These are phyloP conservation scores for Rhodophaea formosa DNA, from an alignment of 2,888 invertebrate species.

Conservation along the genomic window DNA sequence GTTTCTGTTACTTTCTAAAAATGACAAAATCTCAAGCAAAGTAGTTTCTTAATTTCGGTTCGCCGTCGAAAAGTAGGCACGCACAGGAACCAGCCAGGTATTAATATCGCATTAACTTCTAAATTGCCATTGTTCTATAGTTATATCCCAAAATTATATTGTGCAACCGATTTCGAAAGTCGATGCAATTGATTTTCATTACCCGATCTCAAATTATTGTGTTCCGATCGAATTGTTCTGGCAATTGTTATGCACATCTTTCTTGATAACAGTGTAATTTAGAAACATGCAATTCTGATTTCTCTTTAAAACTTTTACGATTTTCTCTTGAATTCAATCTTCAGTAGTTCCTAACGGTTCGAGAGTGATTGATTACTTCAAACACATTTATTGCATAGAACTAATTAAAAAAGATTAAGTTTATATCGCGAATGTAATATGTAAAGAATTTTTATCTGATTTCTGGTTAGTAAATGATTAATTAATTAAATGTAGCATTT, in stretches of 20 bases:
- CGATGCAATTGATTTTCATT: conserved; percentile 13
- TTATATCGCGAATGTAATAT: too few relatives aligned
- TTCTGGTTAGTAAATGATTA: too few relatives aligned
- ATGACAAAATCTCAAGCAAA: too few relatives aligned
- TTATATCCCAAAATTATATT: conserved; percentile 3
- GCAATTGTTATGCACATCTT: conserved; percentile 11
- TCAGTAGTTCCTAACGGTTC: too few relatives aligned
- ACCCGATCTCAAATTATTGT: conserved; percentile 12
- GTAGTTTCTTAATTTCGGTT: too few relatives aligned
- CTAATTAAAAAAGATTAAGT: too few relatives aligned
- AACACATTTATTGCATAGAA: too few relatives aligned
- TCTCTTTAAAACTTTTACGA: conserved; percentile 7
- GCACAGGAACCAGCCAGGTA: neutral
- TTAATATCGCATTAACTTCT: conserved; percentile 1
- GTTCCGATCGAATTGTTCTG: conserved; percentile 7
- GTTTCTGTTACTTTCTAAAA: too few relatives aligned
- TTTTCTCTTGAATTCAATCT: neutral
- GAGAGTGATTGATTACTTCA: too few relatives aligned
- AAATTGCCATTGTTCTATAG: conserved; percentile 5
- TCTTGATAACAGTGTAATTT: conserved; percentile 4
- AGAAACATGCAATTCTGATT: conserved; percentile 10
- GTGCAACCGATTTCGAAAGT: conserved; percentile 9
- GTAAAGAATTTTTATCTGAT: too few relatives aligned
- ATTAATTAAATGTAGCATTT: too few relatives aligned
- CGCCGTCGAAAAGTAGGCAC: too few relatives aligned